Conservation (phyloP, 2,888 invertebrate genomes). For the Pheosia gnoma region DNA sequence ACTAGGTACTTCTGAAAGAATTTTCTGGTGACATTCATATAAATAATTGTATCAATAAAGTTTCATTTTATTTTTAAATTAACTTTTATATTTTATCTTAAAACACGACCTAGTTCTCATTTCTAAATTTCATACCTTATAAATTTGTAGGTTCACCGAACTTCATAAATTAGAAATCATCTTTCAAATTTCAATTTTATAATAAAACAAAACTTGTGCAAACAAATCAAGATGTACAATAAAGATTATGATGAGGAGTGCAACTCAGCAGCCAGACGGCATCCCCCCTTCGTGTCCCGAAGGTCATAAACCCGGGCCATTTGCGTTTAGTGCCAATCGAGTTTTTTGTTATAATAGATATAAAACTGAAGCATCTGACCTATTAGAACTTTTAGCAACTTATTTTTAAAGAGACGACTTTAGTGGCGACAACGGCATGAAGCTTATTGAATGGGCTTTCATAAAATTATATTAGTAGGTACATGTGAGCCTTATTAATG, state of each 20-base stretch:
- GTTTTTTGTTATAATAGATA: constrained; percentile 31
- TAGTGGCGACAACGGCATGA: background rate
- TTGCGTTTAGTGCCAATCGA: constrained; percentile 25
- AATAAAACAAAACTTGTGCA: constrained; percentile 1
- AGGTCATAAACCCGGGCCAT: constrained; percentile 29
- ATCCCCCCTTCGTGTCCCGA: constrained; percentile 20
- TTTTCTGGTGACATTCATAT: no score
- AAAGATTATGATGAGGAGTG: constrained; percentile 8
- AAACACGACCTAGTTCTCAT: background rate
- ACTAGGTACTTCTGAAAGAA: no score
- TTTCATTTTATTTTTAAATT: background rate
- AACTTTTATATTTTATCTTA: background rate
- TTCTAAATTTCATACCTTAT: background rate
- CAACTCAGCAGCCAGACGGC: constrained; percentile 30
- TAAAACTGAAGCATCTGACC: constrained; percentile 27
- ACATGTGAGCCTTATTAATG: no score
- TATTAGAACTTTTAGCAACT: constrained; percentile 13
- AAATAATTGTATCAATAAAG: background rate
- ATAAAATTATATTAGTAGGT: background rate
- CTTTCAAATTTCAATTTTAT: constrained; percentile 7
- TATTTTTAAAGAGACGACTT: constrained; percentile 1
- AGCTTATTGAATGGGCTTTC: background rate
- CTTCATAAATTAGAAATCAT: constrained; percentile 2
- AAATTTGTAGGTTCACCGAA: background rate
- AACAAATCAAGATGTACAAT: constrained; percentile 9